Base-by-base conservation (phyloP, 1,140 invertebrate genomes). In the Anoplophora glabripennis region DNA sequence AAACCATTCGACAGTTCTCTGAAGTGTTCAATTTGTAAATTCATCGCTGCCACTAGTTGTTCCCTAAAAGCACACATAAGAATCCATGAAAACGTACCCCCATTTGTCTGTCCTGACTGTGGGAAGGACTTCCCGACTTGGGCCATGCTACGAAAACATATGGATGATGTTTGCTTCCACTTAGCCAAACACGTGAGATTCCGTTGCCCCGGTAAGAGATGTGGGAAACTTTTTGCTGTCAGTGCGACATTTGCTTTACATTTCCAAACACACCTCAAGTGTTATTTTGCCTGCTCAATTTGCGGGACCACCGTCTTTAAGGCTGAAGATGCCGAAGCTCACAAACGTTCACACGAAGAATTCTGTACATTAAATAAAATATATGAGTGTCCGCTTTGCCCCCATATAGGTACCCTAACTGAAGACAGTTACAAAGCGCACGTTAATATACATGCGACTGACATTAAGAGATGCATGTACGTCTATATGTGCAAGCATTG, bases 41-140 rank as follows among this genome's bases (percentile, higher is more conserved):
- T 77, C 58, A 69, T 76, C 46, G 70, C 79, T 40, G 73, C 79
- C 3, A 78, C 75, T 15, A 63, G 46, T 14, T 83, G 81, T 73
- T 76, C 72, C 14, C 59, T 78, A 4, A 70, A 65, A 66, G 74
- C 78, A 17, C 81, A 82, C 67, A 49, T 76, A 46, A 72, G 78
- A 36, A 65, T 81, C 21, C 81, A 81, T 69, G 65, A 74, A 11
- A 75, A 71, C 57, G 53, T 48, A 21, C 63, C 75, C n/a, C 79
- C 79, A 17, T 78, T 64, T 68, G 75, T 75, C 47, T 82, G 80
- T 59, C 79, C 80, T 4, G 79, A 81, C 69, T 82, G 81, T 72
- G 81, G 79, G 0, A 65, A 71, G 18, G 40, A 70, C 35, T 75
- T 81, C 55, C 34, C 65, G 33, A 66, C 63, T 15, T 75, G 71